These are phyloP conservation scores for Gymnosoma rotundatum DNA, from an alignment of 2,888 invertebrate species.

Conservation along the genomic window DNA sequence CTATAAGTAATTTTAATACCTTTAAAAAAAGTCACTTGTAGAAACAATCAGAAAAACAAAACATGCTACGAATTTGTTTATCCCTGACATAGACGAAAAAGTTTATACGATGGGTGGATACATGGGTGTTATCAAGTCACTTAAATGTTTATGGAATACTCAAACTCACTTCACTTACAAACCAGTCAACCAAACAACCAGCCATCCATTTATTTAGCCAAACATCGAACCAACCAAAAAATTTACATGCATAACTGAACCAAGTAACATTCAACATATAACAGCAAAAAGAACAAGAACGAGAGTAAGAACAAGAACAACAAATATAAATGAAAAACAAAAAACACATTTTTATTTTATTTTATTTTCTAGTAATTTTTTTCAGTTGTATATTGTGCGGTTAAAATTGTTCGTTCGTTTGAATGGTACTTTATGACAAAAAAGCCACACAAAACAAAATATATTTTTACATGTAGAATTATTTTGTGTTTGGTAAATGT, in stretches of 20 bases:
- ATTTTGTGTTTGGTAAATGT: slow-evolving; percentile 37
- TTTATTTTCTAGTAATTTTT: slow-evolving; percentile 50
- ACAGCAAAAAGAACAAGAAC: slow-evolving; percentile 43
- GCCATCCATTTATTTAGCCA: slow-evolving; percentile 15
- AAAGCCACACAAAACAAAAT: slow-evolving; percentile 42
- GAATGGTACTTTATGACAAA: slow-evolving; percentile 52
- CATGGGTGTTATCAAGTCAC: slow-evolving; percentile 16
- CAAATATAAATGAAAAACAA: slow-evolving; percentile 51
- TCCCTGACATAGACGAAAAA: neutral
- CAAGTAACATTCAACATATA: slow-evolving; percentile 56
- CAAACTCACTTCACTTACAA: slow-evolving; percentile 23
- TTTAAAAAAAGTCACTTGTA: neutral
- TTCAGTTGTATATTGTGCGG: slow-evolving; percentile 59
- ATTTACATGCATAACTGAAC: slow-evolving; percentile 57
- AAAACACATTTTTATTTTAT: slow-evolving; percentile 40
- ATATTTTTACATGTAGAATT: slow-evolving; percentile 48
- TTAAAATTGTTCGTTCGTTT: slow-evolving; percentile 60
- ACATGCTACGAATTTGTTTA: neutral
- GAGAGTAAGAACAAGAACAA: slow-evolving; percentile 8
- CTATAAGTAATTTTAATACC: neutral
- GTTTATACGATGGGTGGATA: neutral
- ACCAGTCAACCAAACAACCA: neutral
- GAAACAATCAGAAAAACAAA: neutral
- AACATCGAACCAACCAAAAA: slow-evolving; percentile 51
- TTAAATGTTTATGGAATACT: slow-evolving; percentile 31